Percentiles rank a stretch among this genome's conserved stretches.
Conservation (phyloP, 2,797 vertebrate genomes). For the Rachycentron canadum region DNA sequence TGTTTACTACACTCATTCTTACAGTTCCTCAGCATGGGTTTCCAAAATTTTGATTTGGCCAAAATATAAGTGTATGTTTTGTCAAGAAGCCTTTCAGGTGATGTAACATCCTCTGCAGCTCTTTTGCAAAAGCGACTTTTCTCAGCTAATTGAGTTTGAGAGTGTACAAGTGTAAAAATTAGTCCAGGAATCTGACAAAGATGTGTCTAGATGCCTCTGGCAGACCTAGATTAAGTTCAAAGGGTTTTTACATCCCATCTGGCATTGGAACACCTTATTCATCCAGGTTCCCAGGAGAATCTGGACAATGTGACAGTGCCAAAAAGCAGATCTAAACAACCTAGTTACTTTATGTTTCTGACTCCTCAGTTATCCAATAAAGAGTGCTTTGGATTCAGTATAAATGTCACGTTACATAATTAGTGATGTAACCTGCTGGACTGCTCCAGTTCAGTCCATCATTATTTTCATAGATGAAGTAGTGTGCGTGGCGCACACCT, state of each 20-base stretch:
- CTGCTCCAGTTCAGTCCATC: slow-evolving; percentile 2
- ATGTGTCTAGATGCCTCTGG: background rate
- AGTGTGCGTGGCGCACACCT: background rate
- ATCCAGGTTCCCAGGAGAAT: background rate
- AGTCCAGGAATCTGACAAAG: background rate
- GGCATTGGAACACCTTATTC: background rate
- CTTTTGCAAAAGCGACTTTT: slow-evolving; percentile 13
- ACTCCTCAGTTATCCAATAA: background rate
- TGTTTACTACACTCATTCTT: slow-evolving; percentile 45
- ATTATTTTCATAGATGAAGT: slow-evolving; percentile 31
- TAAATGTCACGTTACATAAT: slow-evolving; percentile 28
- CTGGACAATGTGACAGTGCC: background rate
- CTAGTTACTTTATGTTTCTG: background rate
- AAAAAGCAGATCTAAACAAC: background rate
- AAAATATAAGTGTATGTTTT: slow-evolving; percentile 30
- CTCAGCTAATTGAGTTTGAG: background rate
- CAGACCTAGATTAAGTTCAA: background rate
- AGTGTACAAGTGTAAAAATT: background rate
- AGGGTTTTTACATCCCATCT: background rate
- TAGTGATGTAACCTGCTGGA: slow-evolving; percentile 33
- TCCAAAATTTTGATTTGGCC: slow-evolving; percentile 34
- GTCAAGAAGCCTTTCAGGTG: slow-evolving; percentile 17
- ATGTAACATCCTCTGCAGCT: slow-evolving; percentile 2
- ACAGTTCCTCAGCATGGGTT: background rate
- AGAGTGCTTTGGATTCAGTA: background rate